A percentile compares a stretch with the other conserved stretches of the same genome.
Conservation (phyloP, 2,113 vertebrate genomes). For the Corythoichthys intestinalis region DNA sequence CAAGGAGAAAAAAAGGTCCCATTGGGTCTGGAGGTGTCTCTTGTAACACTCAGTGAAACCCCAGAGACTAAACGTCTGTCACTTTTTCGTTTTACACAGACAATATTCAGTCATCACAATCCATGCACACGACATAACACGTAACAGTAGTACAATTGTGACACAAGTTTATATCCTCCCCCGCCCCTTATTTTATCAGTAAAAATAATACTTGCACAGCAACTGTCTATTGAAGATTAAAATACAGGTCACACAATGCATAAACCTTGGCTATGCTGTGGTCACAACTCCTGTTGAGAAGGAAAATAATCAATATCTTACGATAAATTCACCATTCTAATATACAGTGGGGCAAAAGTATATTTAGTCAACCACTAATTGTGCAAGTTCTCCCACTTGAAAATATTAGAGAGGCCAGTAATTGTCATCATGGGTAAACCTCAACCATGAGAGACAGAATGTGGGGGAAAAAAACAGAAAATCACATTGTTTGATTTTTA, state of each 20-base stretch:
- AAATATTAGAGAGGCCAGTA: too few species aligned
- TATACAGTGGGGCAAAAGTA: too few species aligned
- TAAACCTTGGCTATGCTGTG: too few species aligned
- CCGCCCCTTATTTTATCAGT: background rate
- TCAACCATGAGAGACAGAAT: too few species aligned
- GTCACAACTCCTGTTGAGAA: too few species aligned
- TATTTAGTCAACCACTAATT: too few species aligned
- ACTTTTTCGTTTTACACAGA: conserved; percentile 42
- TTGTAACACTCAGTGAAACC: conserved; percentile 46
- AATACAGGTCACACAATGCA: background rate
- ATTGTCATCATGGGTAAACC: too few species aligned
- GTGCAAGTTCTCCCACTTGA: too few species aligned
- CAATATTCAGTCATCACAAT: conserved; percentile 14
- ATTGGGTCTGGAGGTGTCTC: conserved; percentile 41
- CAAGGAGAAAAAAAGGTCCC: conserved; percentile 36
- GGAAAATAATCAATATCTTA: too few species aligned
- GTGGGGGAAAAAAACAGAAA: too few species aligned
- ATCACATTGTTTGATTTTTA: too few species aligned
- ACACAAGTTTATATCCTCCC: background rate
- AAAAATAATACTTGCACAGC: background rate
- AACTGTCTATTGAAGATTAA: background rate
- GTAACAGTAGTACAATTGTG: background rate
- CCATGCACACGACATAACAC: conserved; percentile 1
- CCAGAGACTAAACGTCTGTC: conserved; percentile 44
- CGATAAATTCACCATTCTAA: too few species aligned